These are phyloP conservation scores for Perognathus longimembris DNA, from an alignment of 2,113 vertebrate species.

Conservation along the genomic window DNA sequence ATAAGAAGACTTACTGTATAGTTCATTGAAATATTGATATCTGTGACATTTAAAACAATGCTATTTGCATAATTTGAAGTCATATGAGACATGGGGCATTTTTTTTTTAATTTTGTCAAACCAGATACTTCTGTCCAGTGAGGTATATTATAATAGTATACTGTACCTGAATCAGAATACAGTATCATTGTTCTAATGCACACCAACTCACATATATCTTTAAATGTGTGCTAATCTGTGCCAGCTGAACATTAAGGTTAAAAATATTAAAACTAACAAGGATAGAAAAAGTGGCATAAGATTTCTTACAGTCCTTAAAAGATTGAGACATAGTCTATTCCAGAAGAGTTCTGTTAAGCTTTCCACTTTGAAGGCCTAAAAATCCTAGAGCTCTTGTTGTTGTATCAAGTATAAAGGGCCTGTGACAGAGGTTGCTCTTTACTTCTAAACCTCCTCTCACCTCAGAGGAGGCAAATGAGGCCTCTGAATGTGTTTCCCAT, in stretches of 20 bases:
- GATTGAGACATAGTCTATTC: constrained; percentile 28
- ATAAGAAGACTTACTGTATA: constrained; percentile 33
- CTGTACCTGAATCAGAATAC: constrained; percentile 22
- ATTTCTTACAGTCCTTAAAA: neutral
- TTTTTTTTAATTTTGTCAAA: constrained; percentile 53
- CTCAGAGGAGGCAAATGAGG: neutral
- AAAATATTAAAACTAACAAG: constrained; percentile 16
- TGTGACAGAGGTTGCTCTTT: neutral
- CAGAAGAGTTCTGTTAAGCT: neutral
- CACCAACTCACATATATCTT: neutral
- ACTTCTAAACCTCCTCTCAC: neutral
- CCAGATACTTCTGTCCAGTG: neutral
- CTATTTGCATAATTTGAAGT: constrained; percentile 8
- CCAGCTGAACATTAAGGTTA: neutral
- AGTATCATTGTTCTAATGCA: neutral
- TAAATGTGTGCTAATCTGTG: constrained; percentile 21
- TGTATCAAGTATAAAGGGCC: neutral
- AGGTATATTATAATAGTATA: neutral
- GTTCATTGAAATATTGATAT: constrained; percentile 53
- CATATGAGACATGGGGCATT: neutral
- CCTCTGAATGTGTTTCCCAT: constrained; percentile 48
- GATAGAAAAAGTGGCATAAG: constrained; percentile 34
- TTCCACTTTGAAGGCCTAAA: constrained; percentile 20
- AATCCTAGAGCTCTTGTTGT: neutral
- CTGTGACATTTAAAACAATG: constrained; percentile 43